phyloP scores from a whole-genome alignment of 2,888 invertebrate species.

The Mimachlamys varia region DNA sequence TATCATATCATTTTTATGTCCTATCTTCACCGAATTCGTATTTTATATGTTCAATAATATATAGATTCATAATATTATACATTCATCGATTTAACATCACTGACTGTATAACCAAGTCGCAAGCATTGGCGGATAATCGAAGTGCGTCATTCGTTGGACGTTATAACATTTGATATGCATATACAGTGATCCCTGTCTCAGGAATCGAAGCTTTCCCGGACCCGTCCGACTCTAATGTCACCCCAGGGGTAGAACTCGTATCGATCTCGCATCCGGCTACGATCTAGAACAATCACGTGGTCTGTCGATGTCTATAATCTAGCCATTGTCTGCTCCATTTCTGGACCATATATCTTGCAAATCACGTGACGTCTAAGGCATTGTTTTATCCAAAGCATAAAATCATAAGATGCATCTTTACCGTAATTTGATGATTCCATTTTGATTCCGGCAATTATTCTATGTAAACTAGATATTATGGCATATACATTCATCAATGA shows the following conservation, averaged over 20 bases:
- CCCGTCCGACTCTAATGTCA: neutral
- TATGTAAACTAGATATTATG: no score
- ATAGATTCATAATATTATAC: no score
- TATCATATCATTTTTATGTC: no score
- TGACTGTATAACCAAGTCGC: neutral
- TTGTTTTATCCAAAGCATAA: no score
- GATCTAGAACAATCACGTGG: neutral
- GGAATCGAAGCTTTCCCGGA: neutral
- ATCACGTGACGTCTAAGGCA: no score
- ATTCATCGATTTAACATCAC: neutral
- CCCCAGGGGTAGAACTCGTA: neutral
- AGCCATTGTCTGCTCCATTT: neutral
- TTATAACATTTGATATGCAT: constrained; percentile 14
- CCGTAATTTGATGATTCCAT: no score
- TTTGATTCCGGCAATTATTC: no score
- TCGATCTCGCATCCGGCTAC: neutral
- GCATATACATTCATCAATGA: no score
- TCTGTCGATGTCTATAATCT: neutral
- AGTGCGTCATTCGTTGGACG: neutral
- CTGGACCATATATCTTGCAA: no score
- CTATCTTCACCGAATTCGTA: no score
- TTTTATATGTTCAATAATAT: no score
- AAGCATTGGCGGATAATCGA: neutral
- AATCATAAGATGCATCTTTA: no score
- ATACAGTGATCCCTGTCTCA: neutral